phyloP scores from a whole-genome alignment of 2,888 invertebrate genomes.

The Laspeyria flexula region DNA sequence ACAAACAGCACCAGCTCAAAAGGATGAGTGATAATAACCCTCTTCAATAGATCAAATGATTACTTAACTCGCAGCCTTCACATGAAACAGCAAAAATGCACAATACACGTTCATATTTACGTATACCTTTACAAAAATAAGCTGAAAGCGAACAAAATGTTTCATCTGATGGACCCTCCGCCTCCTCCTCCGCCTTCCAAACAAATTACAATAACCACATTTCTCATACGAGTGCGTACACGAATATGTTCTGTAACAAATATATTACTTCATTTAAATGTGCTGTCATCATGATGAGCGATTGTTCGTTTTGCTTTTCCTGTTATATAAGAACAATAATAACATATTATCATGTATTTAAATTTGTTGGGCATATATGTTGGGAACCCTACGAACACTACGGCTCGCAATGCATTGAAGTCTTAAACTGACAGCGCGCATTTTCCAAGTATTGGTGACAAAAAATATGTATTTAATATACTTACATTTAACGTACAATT shows the following conservation, averaged over 20 bases:
- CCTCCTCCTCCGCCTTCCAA: slow-evolving; percentile 19
- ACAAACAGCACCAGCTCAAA: too few species aligned
- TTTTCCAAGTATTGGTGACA: too few species aligned
- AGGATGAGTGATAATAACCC: too few species aligned
- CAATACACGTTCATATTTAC: neutral
- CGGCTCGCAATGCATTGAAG: too few species aligned
- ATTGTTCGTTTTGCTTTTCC: neutral
- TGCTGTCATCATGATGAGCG: slow-evolving; percentile 1
- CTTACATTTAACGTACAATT: too few species aligned
- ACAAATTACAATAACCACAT: slow-evolving; percentile 45
- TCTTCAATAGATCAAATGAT: too few species aligned
- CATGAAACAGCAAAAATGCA: slow-evolving; percentile 1
- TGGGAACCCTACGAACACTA: too few species aligned
- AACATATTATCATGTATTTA: too few species aligned
- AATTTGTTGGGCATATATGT: too few species aligned
- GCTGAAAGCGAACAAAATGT: slow-evolving; percentile 17
- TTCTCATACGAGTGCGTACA: slow-evolving; percentile 22
- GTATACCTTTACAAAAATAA: slow-evolving; percentile 7
- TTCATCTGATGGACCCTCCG: slow-evolving; percentile 20
- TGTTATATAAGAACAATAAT: neutral
- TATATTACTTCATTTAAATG: slow-evolving; percentile 12
- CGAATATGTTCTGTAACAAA: neutral
- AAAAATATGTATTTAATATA: too few species aligned
- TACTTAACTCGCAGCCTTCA: too few species aligned
- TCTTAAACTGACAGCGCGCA: too few species aligned